phyloP scores from a whole-genome alignment of 2,113 vertebrate genomes.

The Mola mola region DNA sequence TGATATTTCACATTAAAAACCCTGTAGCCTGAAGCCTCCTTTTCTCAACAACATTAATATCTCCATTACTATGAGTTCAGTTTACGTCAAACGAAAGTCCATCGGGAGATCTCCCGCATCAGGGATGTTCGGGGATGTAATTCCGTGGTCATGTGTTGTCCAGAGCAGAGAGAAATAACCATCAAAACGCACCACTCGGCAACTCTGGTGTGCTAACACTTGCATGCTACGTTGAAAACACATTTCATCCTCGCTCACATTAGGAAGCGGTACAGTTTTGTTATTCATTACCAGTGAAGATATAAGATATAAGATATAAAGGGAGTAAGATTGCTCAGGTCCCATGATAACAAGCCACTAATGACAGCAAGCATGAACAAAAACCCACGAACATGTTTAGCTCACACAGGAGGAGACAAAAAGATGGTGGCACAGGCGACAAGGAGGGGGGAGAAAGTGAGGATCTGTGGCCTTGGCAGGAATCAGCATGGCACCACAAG shows the following conservation, averaged over 20 bases:
- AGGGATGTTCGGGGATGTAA: too few relatives aligned
- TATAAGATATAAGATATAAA: neutral
- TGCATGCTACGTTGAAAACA: constrained; percentile 3
- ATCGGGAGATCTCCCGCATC: neutral
- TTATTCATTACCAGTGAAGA: too few relatives aligned
- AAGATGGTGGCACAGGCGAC: constrained; percentile 51
- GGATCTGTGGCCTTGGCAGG: constrained; percentile 55
- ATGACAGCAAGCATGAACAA: constrained; percentile 43
- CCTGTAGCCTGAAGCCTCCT: too few relatives aligned
- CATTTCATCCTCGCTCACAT: neutral
- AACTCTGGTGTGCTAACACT: neutral
- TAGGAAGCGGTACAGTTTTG: too few relatives aligned
- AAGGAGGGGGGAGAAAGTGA: constrained; percentile 45
- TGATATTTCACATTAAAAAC: too few relatives aligned
- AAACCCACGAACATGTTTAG: constrained; percentile 11
- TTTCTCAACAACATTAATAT: too few relatives aligned
- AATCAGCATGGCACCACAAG: constrained; percentile 64
- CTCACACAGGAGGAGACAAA: constrained; percentile 15
- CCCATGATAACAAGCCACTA: constrained; percentile 39
- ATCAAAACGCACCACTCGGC: neutral
- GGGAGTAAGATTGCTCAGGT: constrained; percentile 37
- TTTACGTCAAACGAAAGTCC: too few relatives aligned
- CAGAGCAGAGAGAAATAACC: neutral
- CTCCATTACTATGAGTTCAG: too few relatives aligned
- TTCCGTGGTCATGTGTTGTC: too few relatives aligned